Percentiles rank a stretch among this genome's conserved stretches.
These are phyloP conservation scores for Portevinia maculata DNA, from an alignment of 2,888 invertebrate species.

Conservation along the genomic window DNA sequence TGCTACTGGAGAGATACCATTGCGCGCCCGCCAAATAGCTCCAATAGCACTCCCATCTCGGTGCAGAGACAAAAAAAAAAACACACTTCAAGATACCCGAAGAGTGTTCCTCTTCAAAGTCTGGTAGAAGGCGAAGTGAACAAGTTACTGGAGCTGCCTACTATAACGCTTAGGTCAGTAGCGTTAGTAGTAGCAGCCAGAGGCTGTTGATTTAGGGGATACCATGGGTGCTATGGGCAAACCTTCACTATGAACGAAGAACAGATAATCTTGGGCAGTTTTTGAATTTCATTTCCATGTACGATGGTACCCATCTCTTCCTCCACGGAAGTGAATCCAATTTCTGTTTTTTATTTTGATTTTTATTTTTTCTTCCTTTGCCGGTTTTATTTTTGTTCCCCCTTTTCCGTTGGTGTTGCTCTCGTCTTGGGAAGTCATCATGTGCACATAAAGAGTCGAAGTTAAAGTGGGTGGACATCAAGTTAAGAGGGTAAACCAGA, in stretches of 20 bases:
- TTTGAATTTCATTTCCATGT: slow-evolving; percentile 72
- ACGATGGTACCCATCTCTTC: slow-evolving; percentile 39
- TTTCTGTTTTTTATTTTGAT: slow-evolving; percentile 36
- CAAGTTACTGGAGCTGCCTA: slow-evolving; percentile 49
- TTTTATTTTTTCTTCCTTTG: no score
- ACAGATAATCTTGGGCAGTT: slow-evolving; percentile 71
- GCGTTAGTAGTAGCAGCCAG: slow-evolving; percentile 2
- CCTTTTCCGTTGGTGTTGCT: slow-evolving; percentile 26
- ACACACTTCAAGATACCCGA: slow-evolving; percentile 31
- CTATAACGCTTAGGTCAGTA: slow-evolving; percentile 49
- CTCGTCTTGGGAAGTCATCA: slow-evolving; percentile 53
- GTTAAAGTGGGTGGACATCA: slow-evolving; percentile 70
- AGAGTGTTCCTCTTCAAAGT: slow-evolving; percentile 48
- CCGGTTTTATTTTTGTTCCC: background rate
- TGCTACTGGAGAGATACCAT: slow-evolving; percentile 28
- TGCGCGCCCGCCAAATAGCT: slow-evolving; percentile 10
- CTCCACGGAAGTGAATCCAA: slow-evolving; percentile 65
- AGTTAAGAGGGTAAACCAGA: slow-evolving; percentile 48
- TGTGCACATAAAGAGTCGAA: slow-evolving; percentile 59
- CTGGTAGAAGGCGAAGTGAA: slow-evolving; percentile 45
- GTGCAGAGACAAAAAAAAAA: background rate
- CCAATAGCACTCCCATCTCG: slow-evolving; percentile 19
- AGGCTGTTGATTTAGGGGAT: slow-evolving; percentile 18
- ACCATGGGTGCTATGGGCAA: slow-evolving; percentile 12
- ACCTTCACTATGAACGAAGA: slow-evolving; percentile 34